Evolutionary conservation across 2,797 vertebrate species (phyloP).

Genomic region (Spheniscus humboldti): DNA sequence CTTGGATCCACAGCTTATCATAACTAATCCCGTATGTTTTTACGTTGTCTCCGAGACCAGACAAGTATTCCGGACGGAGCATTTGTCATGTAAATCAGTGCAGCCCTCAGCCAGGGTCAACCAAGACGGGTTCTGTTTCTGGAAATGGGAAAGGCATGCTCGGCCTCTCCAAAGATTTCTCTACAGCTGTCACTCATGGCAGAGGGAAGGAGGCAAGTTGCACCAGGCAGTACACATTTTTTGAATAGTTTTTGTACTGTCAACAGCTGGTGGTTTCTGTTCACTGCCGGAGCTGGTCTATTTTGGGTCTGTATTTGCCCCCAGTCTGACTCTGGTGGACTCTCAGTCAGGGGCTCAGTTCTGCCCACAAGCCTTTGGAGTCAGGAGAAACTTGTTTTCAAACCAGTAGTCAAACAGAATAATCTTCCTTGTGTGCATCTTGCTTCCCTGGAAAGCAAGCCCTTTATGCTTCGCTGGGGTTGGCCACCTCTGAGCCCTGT

Average conservation of each 20-base stretch:
- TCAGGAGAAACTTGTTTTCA: neutral
- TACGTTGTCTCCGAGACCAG: neutral
- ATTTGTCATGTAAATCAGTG: constrained; percentile 12
- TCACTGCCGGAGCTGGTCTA: constrained; percentile 25
- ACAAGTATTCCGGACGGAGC: neutral
- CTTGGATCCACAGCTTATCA: constrained; percentile 15
- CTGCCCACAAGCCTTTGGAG: neutral
- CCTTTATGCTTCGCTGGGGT: neutral
- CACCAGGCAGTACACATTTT: constrained; percentile 22
- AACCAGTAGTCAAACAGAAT: neutral
- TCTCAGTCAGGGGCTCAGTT: neutral
- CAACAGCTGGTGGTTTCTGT: constrained; percentile 40
- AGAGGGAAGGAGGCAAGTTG: neutral
- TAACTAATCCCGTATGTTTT: constrained; percentile 22
- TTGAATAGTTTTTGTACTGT: constrained; percentile 33
- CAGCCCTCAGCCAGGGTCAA: neutral
- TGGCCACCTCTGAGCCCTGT: neutral
- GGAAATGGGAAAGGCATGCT: constrained; percentile 15
- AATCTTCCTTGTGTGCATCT: neutral
- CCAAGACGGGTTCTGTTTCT: constrained; percentile 43
- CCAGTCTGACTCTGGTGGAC: neutral
- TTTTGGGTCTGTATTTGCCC: constrained; percentile 27
- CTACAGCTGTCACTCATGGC: constrained; percentile 52
- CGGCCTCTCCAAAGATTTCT: constrained; percentile 22
- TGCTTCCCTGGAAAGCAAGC: neutral